Evolutionary conservation across 2,888 invertebrate genomes (phyloP).

Genomic region (Brenthis hecate): DNA sequence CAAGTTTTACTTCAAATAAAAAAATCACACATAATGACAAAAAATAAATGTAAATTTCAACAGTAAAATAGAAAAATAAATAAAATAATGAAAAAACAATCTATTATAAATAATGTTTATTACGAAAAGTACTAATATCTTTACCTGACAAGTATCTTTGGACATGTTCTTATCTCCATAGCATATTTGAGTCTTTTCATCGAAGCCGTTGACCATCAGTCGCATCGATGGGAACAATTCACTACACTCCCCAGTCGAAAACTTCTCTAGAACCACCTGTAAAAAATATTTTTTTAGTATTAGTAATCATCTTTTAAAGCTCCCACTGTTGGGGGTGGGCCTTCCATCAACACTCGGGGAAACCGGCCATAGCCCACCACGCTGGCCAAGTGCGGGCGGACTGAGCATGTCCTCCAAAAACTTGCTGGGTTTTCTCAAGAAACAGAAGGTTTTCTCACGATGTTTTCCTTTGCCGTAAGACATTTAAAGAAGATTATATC

Average conservation of each 20-base stretch:
- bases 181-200: conserved; percentile 52
- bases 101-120: too few species aligned
- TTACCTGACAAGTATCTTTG: conserved; percentile 65
- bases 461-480: too few species aligned
- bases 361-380: too few species aligned
- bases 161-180: conserved; percentile 54
- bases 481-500: too few species aligned
- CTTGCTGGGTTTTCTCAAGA: too few species aligned
- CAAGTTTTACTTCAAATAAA: too few species aligned
- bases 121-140: not conserved
- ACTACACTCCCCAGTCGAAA: conserved; percentile 47
- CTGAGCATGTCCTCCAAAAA: too few species aligned
- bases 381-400: too few species aligned
- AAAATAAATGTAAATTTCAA: not conserved
- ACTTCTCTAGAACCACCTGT: conserved; percentile 55
- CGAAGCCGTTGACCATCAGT: conserved; percentile 48
- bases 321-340: not conserved
- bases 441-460: too few species aligned
- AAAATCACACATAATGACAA: not conserved
- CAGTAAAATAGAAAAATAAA: not conserved
- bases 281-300: conserved; percentile 13
- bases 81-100: not conserved
- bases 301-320: not conserved
- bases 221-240: conserved; percentile 43
- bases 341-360: too few species aligned